These are phyloP conservation scores for Pyrrhosoma nymphula DNA, from an alignment of 2,888 invertebrate genomes.

Conservation along the genomic window DNA sequence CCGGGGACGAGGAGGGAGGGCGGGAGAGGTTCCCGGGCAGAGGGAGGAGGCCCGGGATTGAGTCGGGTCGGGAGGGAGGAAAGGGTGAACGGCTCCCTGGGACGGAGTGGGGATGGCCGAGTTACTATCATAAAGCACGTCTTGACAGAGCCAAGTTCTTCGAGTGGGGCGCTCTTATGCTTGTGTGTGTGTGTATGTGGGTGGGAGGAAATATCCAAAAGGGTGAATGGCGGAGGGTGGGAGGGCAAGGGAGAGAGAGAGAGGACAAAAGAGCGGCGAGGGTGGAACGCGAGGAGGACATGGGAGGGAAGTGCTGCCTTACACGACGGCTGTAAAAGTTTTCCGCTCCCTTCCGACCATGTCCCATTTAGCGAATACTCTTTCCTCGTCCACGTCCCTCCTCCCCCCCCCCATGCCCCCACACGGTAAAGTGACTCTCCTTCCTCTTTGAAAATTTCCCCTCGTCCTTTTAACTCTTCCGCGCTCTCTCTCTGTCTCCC, in stretches of 20 bases:
- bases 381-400: background rate
- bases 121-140: constrained; percentile 60
- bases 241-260: background rate
- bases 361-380: constrained; percentile 47
- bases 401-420: background rate
- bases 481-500: background rate
- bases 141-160: constrained; percentile 64
- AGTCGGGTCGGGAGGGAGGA: background rate
- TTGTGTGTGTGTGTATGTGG: background rate
- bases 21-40: background rate
- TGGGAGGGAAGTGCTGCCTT: background rate
- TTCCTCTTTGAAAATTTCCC: background rate
- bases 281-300: background rate
- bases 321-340: constrained; percentile 56
- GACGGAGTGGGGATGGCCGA: constrained; percentile 37
- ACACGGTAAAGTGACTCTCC: constrained; percentile 49
- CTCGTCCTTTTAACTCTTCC: background rate
- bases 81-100: background rate
- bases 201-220: background rate
- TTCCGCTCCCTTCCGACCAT: background rate
- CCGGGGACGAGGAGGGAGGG: background rate
- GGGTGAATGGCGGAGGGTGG: background rate
- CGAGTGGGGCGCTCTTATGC: background rate
- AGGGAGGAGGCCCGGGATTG: background rate
- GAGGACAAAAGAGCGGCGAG: constrained; percentile 17